Conservation (phyloP, 2,888 invertebrate genomes). For the Eupithecia dodoneata region DNA sequence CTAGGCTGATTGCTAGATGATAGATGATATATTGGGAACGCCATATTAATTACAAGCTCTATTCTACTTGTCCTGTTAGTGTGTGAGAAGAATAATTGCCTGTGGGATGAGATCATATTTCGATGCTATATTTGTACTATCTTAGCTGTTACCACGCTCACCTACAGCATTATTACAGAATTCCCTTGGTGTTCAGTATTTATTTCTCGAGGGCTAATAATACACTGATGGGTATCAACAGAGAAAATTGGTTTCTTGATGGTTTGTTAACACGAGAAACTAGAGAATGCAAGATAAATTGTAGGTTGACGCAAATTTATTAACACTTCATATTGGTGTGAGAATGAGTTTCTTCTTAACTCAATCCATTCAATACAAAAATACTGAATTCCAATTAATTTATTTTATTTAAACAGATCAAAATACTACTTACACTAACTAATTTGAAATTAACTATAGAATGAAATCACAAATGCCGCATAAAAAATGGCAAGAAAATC, state of each 20-base stretch:
- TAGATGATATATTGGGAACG: too few species aligned
- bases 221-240: slow-evolving; percentile 57
- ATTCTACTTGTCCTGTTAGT: too few species aligned
- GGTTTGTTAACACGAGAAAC: slow-evolving; percentile 62
- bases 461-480: too few species aligned
- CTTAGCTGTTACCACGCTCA: slow-evolving; percentile 4
- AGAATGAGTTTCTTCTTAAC: neutral
- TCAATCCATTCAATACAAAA: neutral
- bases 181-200: slow-evolving; percentile 41
- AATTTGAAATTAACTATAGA: too few species aligned
- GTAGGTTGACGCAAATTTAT: neutral
- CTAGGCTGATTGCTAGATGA: too few species aligned
- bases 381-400: too few species aligned
- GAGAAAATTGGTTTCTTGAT: slow-evolving; percentile 70
- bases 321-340: neutral
- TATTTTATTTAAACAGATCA: too few species aligned
- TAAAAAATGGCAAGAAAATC: too few species aligned
- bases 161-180: slow-evolving; percentile 33
- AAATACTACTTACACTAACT: too few species aligned
- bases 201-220: slow-evolving; percentile 58
- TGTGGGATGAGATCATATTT: neutral
- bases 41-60: too few species aligned
- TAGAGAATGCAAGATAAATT: slow-evolving; percentile 11
- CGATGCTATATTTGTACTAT: neutral
- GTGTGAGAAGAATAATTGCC: too few species aligned